These are phyloP conservation scores for Lates calcarifer DNA, from an alignment of 2,113 vertebrate genomes.

Conservation along the genomic window DNA sequence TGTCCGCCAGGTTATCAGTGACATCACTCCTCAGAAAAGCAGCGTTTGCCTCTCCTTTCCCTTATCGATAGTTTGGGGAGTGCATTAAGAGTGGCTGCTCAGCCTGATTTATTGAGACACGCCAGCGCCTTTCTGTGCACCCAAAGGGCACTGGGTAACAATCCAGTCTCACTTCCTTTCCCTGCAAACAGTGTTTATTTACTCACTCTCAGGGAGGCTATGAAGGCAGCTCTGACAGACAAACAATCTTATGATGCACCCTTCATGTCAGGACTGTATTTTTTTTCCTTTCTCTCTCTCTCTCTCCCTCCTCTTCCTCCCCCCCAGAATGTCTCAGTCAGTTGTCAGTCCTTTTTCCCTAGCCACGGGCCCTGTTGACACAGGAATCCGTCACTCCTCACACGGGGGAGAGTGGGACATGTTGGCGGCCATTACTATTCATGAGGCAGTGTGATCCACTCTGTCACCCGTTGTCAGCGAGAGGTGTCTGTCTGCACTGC, in stretches of 20 bases:
- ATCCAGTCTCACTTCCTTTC: slow-evolving; percentile 69
- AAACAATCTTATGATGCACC: slow-evolving; percentile 80
- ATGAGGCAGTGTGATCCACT: slow-evolving; percentile 82
- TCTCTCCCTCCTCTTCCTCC: slow-evolving; percentile 45
- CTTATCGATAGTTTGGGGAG: slow-evolving; percentile 77
- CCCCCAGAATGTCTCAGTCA: slow-evolving; percentile 78
- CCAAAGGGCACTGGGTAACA: slow-evolving; percentile 73
- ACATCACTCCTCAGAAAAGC: slow-evolving; percentile 72
- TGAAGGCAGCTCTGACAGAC: slow-evolving; percentile 74
- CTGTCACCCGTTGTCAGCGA: slow-evolving; percentile 81
- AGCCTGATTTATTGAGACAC: slow-evolving; percentile 76
- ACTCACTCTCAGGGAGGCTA: slow-evolving; percentile 72
- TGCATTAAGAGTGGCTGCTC: slow-evolving; percentile 75
- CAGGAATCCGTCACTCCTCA: slow-evolving; percentile 80
- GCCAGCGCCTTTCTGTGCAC: slow-evolving; percentile 54
- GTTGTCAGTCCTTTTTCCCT: slow-evolving; percentile 74
- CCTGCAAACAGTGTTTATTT: slow-evolving; percentile 76
- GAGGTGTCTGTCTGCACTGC: slow-evolving; percentile 77
- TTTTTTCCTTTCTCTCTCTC: background rate
- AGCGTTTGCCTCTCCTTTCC: slow-evolving; percentile 51
- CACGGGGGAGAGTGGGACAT: slow-evolving; percentile 72
- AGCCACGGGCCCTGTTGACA: slow-evolving; percentile 80
- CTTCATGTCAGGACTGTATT: slow-evolving; percentile 73
- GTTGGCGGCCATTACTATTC: slow-evolving; percentile 83
- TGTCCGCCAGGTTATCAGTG: slow-evolving; percentile 76